phyloP scores from a whole-genome alignment of 2,113 vertebrate species.

The Phaethon lepturus region DNA sequence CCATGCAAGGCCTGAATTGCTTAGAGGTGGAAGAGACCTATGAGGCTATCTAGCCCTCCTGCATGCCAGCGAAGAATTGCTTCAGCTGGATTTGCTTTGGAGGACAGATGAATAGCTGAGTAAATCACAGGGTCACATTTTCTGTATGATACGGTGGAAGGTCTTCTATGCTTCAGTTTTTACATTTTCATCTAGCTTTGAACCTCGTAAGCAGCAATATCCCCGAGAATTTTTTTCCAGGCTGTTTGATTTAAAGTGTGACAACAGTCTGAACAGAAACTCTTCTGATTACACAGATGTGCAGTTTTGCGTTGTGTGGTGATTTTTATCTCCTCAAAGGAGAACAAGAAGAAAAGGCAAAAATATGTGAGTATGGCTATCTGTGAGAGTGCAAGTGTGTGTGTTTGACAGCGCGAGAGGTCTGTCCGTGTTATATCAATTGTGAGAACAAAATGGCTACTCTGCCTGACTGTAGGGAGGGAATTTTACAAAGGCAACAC shows the following conservation, averaged over 20 bases:
- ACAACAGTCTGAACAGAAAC: background rate
- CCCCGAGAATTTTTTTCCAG: background rate
- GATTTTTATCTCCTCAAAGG: background rate
- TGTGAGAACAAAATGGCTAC: background rate
- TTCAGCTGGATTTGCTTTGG: background rate
- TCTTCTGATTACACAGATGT: background rate
- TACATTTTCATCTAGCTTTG: background rate
- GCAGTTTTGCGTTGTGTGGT: background rate
- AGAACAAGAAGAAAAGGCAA: background rate
- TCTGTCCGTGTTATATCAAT: background rate
- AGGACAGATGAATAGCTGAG: background rate
- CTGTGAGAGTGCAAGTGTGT: accelerated
- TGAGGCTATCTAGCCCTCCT: background rate
- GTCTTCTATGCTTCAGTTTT: background rate
- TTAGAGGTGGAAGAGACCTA: slow-evolving; percentile 11
- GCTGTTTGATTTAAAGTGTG: background rate
- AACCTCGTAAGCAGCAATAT: background rate
- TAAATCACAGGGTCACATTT: background rate
- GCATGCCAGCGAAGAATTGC: background rate
- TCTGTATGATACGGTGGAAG: background rate
- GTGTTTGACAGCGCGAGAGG: background rate
- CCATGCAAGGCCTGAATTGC: slow-evolving; percentile 5
- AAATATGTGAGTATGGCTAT: background rate
- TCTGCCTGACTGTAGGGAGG: background rate
- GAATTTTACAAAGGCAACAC: background rate